Base-by-base conservation (phyloP, 2,797 vertebrate species). In the Xiphorhynchus erythropygius region DNA sequence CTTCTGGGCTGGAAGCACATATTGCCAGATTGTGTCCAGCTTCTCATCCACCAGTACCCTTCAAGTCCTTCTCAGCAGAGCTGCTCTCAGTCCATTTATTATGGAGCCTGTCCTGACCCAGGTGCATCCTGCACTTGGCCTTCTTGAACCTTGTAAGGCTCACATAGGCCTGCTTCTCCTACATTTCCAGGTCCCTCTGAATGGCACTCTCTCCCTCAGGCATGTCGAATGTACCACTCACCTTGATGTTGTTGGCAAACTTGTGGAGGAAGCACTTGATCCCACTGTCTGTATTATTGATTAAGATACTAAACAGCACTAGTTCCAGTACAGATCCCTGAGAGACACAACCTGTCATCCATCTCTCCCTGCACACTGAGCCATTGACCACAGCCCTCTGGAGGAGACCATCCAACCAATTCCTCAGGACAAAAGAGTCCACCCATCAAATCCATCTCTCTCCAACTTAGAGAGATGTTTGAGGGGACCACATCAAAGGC, bases 371-470 rank as follows among this genome's bases (percentile, higher is more conserved):
- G 55, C 37, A 42, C 30, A 28, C 7, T 23, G 33, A 84, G 17
- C 18, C 13, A 3, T 33, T 73, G 27, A 56, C 9, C 25, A 22
- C 0, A 33, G 25, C 25, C 17, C 6, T 52, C 24, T 57, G 27
- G 21, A 52, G 52, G 24, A 21, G 24, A 52, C 13, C 59, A 67
- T 32, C 9, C 32, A 57, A 42, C 7, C n/a, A 50, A 30, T 52
- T 80, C 25, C 11, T 81, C 0, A 0, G 52, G 30, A 35, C 2
- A 1, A 41, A 73, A 42, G 4, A 76, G 33, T 24, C 21, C 21
- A 47, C 9, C 7, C 42, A 67, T 33, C 47, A 67, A 56, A 62
- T 41, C 28, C 7, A 39, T 13, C 19, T 57, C 23, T 65, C 18
- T 76, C 42, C 27, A 77, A 18, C 18, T 67, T 47, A 57, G 44